Percentiles rank a stretch among this genome's conserved stretches.
Evolutionary conservation across 2,888 invertebrate genomes (phyloP).

Genomic region (Chrysotoxum bicinctum): DNA sequence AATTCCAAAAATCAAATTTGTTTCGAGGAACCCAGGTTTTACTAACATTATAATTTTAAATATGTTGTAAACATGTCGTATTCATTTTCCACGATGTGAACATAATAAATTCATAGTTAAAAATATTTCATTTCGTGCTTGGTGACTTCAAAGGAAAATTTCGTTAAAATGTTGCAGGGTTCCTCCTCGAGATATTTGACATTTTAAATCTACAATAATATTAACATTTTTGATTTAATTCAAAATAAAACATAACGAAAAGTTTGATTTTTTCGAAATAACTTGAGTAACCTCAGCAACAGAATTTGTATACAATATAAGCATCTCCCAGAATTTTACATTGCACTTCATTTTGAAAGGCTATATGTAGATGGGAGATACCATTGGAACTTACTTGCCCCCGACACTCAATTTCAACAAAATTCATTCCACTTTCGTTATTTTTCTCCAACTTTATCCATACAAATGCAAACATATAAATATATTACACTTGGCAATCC

Average conservation of each 20-base stretch:
- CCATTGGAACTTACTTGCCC: not conserved
- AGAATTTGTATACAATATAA: not conserved
- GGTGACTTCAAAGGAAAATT: no score
- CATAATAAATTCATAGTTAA: no score
- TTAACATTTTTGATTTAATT: not conserved
- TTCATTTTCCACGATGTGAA: no score
- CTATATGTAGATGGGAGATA: not conserved
- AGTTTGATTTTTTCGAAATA: not conserved
- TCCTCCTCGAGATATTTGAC: no score
- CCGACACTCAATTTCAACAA: not conserved
- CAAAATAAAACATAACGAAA: not conserved
- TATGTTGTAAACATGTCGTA: no score
- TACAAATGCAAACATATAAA: not conserved
- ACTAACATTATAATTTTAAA: no score
- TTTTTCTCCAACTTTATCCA: not conserved
- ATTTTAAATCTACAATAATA: not conserved
- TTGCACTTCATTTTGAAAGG: slow-evolving; percentile 14
- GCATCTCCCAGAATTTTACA: not conserved
- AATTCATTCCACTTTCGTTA: slow-evolving; percentile 28
- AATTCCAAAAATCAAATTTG: no score
- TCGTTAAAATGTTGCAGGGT: no score
- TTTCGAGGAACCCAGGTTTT: no score
- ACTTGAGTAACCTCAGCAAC: not conserved
- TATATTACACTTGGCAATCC: slow-evolving; percentile 37
- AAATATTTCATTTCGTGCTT: no score